Conservation (phyloP, 2,888 invertebrate genomes). For the Creontiades dilutus region DNA sequence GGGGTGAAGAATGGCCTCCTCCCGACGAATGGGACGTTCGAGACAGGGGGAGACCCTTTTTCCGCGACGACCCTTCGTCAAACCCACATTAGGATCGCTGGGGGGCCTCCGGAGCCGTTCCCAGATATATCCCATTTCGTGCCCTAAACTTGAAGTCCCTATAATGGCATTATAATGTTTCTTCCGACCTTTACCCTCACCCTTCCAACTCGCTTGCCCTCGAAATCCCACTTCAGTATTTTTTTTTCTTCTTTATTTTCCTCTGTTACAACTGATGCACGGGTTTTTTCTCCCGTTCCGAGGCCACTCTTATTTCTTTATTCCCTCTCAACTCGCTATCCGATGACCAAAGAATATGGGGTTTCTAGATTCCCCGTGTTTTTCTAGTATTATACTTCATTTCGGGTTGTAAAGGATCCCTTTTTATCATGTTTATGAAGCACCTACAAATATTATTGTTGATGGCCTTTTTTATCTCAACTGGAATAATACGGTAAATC, state of each 20-base stretch:
- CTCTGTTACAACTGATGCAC: constrained; percentile 34
- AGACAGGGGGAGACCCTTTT: background rate
- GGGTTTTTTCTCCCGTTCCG: background rate
- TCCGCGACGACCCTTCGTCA: constrained; percentile 41
- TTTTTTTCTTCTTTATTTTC: background rate
- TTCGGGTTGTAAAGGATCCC: too few relatives aligned
- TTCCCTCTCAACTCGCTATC: constrained; percentile 15
- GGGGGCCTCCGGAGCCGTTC: constrained; percentile 40
- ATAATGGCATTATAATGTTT: constrained; percentile 63
- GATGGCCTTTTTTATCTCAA: too few relatives aligned
- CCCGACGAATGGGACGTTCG: background rate
- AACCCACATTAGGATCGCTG: constrained; percentile 46
- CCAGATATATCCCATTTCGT: constrained; percentile 53
- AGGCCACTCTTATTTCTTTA: background rate
- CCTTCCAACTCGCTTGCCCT: background rate
- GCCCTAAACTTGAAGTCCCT: constrained; percentile 41
- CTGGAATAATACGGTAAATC: too few relatives aligned
- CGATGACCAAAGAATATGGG: constrained; percentile 21
- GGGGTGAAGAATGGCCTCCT: background rate
- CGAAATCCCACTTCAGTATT: constrained; percentile 5
- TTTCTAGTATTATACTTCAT: background rate
- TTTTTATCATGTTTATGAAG: too few relatives aligned
- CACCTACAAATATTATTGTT: too few relatives aligned
- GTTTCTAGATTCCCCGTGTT: constrained; percentile 1
- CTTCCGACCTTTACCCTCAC: constrained; percentile 46